Base-by-base conservation (phyloP, 2,888 invertebrate species). In the Globia sparganii region DNA sequence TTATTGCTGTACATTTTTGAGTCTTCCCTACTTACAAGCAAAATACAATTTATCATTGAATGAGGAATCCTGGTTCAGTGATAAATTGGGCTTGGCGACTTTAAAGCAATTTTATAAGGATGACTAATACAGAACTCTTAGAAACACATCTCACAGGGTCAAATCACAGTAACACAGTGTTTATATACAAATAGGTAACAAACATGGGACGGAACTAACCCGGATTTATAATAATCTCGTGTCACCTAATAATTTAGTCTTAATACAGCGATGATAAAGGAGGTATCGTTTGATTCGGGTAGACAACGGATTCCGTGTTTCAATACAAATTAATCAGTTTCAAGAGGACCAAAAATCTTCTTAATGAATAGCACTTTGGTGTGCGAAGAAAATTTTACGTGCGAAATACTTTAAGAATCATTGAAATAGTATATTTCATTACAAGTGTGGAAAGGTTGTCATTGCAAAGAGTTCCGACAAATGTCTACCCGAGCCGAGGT, bases 21-120 rank as follows among this genome's bases (percentile, higher is more conserved):
- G 5, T n/a, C 40, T 11, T 40, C 40, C 11, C 13, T 43, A 13
- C 13, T 40, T 43, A 43, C 21, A n/a, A 25, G 15, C 15, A n/a
- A 62, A 72, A 18, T 62, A 40, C 4, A 53, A 65, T 46, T 37
- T 75, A 9, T 15, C 25, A 25, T 37, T 18, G 58, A 75, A 49
- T 25, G 43, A 43, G 1, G 40, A 40, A 43, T 43, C 43, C 13
- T 43, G 3, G 13, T 43, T 43, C 43, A 43, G 43, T 43, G 4
- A 43, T 43, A 43, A 43, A 43, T 43, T 43, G 3, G 43, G 13
- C 43, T 43, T 43, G 43, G 43, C 13, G 43, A 13, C 43, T 43
- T 74, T 43, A 43, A 43, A 56, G 9, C 4, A 34, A 11, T 43
- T 37, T 28, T 28, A 18, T 37, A 13, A 58, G 3, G 25, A 56